A percentile compares a stretch with the other conserved stretches of the same genome.
phyloP scores from a whole-genome alignment of 2,797 vertebrate species.

The Arctocebus calabarensis region DNA sequence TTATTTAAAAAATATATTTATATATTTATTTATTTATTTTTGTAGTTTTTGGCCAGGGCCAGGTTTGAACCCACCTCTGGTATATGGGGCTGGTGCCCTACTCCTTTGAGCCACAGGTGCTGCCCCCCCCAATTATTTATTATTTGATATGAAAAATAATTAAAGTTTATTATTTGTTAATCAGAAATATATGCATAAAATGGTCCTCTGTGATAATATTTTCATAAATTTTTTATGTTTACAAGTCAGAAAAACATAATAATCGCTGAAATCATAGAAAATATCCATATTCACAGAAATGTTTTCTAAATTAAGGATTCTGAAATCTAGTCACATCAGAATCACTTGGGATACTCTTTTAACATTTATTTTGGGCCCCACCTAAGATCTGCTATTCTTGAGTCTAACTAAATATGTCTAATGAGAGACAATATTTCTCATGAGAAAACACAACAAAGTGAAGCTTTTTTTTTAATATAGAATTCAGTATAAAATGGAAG shows the following conservation, averaged over 20 bases:
- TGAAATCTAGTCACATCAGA: background rate
- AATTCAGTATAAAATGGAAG: slow-evolving; percentile 39
- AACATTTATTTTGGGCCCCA: background rate
- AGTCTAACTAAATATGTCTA: slow-evolving; percentile 43
- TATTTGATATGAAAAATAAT: background rate
- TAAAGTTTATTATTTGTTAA: slow-evolving; percentile 35
- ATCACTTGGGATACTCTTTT: background rate
- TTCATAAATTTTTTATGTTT: slow-evolving; percentile 57
- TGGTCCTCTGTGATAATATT: background rate
- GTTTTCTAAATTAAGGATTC: background rate
- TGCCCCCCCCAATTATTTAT: background rate
- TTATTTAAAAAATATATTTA: background rate
- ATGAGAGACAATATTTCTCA: slow-evolving; percentile 13
- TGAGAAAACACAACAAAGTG: slow-evolving; percentile 17
- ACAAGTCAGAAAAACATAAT: slow-evolving; percentile 35
- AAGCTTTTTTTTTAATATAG: background rate
- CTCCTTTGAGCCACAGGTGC: no score
- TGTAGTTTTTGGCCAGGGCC: no score
- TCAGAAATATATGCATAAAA: slow-evolving; percentile 50
- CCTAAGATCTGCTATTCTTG: background rate
- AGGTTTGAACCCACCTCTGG: no score
- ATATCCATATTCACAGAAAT: slow-evolving; percentile 33
- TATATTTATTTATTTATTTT: no score
- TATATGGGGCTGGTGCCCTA: no score
- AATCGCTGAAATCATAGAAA: slow-evolving; percentile 46